Evolutionary conservation across 2,797 vertebrate genomes (phyloP), one percentile per base, ranked within the genome.

Genomic region (Carapus acus): DNA sequence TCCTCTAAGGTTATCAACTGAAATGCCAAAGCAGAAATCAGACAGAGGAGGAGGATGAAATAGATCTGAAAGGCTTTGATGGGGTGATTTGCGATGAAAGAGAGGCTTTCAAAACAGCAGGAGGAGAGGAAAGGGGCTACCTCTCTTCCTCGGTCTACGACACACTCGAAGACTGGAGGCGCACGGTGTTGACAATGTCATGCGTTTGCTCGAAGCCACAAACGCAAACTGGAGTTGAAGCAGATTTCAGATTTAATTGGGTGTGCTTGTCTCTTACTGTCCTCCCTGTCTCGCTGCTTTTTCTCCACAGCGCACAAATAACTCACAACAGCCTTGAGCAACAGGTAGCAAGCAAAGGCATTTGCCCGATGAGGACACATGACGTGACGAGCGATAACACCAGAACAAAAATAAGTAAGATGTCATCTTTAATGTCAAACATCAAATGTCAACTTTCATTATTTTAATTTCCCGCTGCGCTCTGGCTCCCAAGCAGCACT

Each of bases 401-500:
- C 58, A 74, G 74, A 79, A 73, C 54, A 72, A 65, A 73, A 82
- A 78, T 74, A 81, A 86, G 78, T 77, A 73, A 82, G 79, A 83
- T 65, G 83, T 85, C 83, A 82, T 83, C 81, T 81, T 74, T 79
- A 81, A 82, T 83, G 83, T 81, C 78, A 80, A 76, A 78, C 69
- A 58, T 56, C 43, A 56, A 82, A 77, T 58, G 73, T 72, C 69
- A 69, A 67, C 64, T 73, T 74, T 71, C 62, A 69, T 78, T 73
- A 70, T 72, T 53, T 55, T 23, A 67, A 18, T 23, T 53, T 43
- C 29, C 27, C 29, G 16, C 27, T 33, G 34, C 45, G 17, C 66
- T 68, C 76, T 73, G 77, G 64, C 73, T 72, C 43, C 61, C 62
- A 37, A 69, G 74, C 69, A 18, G 36, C 16, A 68, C 67, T 67